phyloP scores from a whole-genome alignment of 1,140 invertebrate species.

The Ceratina japonica region DNA sequence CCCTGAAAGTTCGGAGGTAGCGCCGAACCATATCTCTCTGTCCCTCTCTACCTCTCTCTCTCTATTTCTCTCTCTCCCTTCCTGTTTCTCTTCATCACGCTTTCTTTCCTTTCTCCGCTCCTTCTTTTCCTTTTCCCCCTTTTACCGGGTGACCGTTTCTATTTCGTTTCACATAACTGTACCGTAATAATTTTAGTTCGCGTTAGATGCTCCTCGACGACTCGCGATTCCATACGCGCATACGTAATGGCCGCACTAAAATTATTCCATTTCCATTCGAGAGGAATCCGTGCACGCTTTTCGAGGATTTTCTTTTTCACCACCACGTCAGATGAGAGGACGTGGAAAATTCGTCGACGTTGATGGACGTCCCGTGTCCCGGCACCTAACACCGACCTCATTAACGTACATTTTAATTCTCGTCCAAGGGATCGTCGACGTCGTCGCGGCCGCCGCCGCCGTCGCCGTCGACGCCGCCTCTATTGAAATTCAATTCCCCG shows the following conservation, averaged over 20 bases:
- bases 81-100: neutral
- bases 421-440: neutral
- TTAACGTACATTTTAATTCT: constrained; percentile 43
- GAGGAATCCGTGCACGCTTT: neutral
- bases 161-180: neutral
- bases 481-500: constrained; percentile 25
- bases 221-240: neutral
- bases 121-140: neutral
- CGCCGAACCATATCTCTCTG: constrained; percentile 5
- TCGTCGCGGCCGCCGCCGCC: neutral
- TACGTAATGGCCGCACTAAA: constrained; percentile 23
- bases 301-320: constrained; percentile 5
- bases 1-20: constrained; percentile 34
- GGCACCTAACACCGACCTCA: constrained; percentile 8
- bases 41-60: no score
- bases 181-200: constrained; percentile 14
- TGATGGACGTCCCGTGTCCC: neutral
- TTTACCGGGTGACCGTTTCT: constrained; percentile 25
- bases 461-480: neutral
- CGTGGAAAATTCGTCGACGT: neutral
- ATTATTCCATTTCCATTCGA: constrained; percentile 30
- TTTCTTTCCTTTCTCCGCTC: constrained; percentile 3
- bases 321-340: neutral
- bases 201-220: neutral
- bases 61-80: constrained; percentile 13